phyloP scores from a whole-genome alignment of 2,888 invertebrate species.

The Antitype chi region DNA sequence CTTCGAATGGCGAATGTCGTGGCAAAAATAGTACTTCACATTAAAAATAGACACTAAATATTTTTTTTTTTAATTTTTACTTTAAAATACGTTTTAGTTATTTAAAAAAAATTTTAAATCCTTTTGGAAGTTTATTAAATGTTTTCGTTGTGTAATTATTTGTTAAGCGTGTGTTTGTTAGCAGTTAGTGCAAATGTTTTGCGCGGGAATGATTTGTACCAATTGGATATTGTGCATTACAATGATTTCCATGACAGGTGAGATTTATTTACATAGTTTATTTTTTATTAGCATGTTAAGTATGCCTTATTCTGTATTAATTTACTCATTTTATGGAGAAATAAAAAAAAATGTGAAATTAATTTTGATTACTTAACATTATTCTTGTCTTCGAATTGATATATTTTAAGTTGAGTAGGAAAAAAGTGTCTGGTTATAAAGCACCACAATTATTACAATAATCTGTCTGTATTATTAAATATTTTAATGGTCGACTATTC shows the following conservation, averaged over 20 bases:
- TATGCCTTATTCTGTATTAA: neutral
- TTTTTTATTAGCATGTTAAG: neutral
- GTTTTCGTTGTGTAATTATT: slow-evolving; percentile 57
- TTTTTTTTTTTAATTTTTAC: neutral
- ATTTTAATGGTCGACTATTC: neutral
- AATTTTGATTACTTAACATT: too few relatives aligned
- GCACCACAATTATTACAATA: neutral
- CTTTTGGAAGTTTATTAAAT: slow-evolving; percentile 34
- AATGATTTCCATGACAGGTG: slow-evolving; percentile 90
- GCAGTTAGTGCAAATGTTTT: slow-evolving; percentile 71
- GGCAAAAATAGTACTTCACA: slow-evolving; percentile 14
- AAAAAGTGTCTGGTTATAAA: neutral
- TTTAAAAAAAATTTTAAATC: neutral
- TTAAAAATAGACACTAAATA: slow-evolving; percentile 7
- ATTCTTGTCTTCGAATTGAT: neutral
- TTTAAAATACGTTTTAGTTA: neutral
- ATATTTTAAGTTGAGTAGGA: neutral
- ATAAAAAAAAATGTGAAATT: neutral
- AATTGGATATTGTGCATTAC: slow-evolving; percentile 89
- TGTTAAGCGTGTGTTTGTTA: slow-evolving; percentile 61
- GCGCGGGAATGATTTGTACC: slow-evolving; percentile 76
- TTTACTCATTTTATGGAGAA: neutral
- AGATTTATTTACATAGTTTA: slow-evolving; percentile 54
- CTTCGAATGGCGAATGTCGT: slow-evolving; percentile 56
- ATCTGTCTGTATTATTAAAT: neutral